These are phyloP conservation scores for Scytalopus superciliaris DNA, from an alignment of 2,113 vertebrate genomes.

Conservation along the genomic window DNA sequence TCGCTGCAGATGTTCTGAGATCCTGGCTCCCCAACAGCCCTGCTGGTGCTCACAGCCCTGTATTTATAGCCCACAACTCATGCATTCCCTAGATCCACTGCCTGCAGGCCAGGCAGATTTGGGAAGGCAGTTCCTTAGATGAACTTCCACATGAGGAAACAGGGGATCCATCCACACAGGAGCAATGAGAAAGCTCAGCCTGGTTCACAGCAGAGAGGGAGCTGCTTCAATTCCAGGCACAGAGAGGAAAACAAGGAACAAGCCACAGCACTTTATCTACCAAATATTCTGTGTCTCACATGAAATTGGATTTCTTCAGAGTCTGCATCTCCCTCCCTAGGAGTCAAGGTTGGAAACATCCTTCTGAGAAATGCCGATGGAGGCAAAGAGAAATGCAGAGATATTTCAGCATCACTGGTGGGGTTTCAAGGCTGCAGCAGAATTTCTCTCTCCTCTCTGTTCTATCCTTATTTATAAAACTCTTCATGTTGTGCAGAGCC, in stretches of 20 bases:
- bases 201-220: neutral
- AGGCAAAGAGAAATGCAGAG: neutral
- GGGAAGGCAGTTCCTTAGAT: neutral
- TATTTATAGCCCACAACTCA: neutral
- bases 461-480: neutral
- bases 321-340: neutral
- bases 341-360: slow-evolving; percentile 10
- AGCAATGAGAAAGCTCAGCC: neutral
- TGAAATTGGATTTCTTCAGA: slow-evolving; percentile 15
- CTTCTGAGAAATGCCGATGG: neutral
- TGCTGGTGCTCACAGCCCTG: neutral
- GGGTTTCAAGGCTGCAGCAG: neutral
- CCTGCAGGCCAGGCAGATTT: neutral
- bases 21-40: neutral
- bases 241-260: neutral
- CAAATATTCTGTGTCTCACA: neutral
- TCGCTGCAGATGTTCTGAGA: neutral
- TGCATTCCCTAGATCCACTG: neutral
- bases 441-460: neutral
- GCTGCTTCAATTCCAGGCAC: neutral
- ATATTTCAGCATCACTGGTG: neutral
- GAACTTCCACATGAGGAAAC: neutral
- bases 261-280: neutral
- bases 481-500: neutral
- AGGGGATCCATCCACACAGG: neutral